Evolutionary conservation across 2,888 invertebrate genomes (phyloP), one percentile per base, ranked within the genome.

Genomic region (Byasa hedistus): DNA sequence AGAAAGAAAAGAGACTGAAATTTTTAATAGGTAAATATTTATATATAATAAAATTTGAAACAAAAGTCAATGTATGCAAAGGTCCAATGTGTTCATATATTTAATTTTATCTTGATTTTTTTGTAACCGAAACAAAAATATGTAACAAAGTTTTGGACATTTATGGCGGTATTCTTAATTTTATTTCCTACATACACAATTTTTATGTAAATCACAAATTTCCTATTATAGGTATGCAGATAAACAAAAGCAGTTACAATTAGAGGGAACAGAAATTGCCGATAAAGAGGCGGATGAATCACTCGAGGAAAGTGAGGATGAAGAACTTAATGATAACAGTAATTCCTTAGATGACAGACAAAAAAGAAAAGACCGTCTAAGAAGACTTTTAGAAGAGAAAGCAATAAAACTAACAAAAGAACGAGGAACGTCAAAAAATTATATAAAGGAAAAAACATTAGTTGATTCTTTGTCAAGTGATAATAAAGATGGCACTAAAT

Each of bases 271-370:
- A 66, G 91, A 90, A 76, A 89, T 91, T 57, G 87, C 84, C 8
- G 91, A 91, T 65, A 89, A 89, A 69, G 91, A 91, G 72, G 90
- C 89, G 0, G 89, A 91, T 22, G 88, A 90, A 69, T 90, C 91
- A 12, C 87, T 89, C 7, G 76, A 80, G 2, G 90, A 89, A 66
- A 89, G 86, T 70, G 91, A 89, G 63, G 89, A 90, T n/a, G 87
- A 87, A 17, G 83, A 80, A 57, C 67, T 72, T 2, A 72, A 74
- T 58, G 83, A 84, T 61, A 79, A 82, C 15, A 76, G 64, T 61
- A 72, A 70, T 57, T 76, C 81, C 1, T 75, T 86, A 70, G 75
- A 84, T 67, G 79, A 81, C 65, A 86, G 81, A 72, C 79, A 85
- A 61, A 84, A 85, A 69, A 83, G 89, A 70, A 90, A 87, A 76